Evolutionary conservation across 2,888 invertebrate species (phyloP), one percentile per base, ranked within the genome.

Genomic region (Lasioglossum villosulum): DNA sequence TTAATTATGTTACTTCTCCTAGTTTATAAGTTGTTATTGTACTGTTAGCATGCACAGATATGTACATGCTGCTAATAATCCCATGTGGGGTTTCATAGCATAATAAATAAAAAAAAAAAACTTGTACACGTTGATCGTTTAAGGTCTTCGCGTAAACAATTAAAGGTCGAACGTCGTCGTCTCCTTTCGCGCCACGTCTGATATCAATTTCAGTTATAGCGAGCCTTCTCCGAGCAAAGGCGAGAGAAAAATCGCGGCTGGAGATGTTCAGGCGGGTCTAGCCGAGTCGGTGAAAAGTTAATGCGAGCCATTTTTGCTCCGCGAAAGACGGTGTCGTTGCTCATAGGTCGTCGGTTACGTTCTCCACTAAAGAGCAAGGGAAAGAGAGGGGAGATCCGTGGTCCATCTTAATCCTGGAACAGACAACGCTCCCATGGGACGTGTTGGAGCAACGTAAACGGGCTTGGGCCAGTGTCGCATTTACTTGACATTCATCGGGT

Each of bases 401-500:
- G 73, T 76, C 45, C 70, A 56, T 73, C 56, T 74, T 75, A 73
- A 77, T 63, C 66, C 48, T 56, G 56, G 16, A 63, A 70, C 34
- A 70, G 86, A 82, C 75, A 73, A 56, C 19, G 70, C 73, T 84
- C 80, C 82, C 63, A 8, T 71, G 75, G 90, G 86, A 82, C 77
- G 70, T 45, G 80, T 78, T 52, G 66, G 63, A 72, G 56, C 79
- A 56, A 56, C 80, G 76, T 77, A 85, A 84, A 80, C 68, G 82
- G 19, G n/a, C 30, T 37, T 48, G 70, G 52, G 75, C 10, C 19
- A 63, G 52, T 75, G 84, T 90, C 78, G 77, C 84, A 86, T 91
- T 90, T 82, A 83, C 83, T 74, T 89, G 88, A 91, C 89, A 90
- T 89, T 87, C 84, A 82, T 85, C 80, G 83, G 63, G 56, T 74